Conservation (phyloP, 2,888 invertebrate genomes). For the Itoplectis maculator region DNA sequence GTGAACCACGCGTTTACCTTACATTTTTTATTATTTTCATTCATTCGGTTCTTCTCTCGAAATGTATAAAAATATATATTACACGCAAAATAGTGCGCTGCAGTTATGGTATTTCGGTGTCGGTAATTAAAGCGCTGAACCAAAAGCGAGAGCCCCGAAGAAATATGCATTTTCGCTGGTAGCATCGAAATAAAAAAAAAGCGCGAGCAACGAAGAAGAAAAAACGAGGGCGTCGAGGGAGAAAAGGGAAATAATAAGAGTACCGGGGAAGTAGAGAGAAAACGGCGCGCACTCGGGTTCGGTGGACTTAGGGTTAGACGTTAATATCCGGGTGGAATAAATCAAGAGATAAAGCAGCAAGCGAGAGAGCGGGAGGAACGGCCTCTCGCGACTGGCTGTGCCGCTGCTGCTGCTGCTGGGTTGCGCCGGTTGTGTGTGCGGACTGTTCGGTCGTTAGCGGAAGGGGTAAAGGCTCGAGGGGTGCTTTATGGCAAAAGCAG, state of each 20-base stretch:
- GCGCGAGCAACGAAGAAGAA: not conserved
- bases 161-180: not conserved
- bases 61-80: no score
- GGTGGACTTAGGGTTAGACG: slow-evolving; percentile 63
- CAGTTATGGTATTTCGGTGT: not conserved
- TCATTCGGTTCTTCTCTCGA: not conserved
- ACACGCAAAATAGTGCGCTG: not conserved
- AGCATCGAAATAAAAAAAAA: not conserved
- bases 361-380: slow-evolving; percentile 1
- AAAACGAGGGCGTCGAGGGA: not conserved
- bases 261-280: slow-evolving; percentile 25
- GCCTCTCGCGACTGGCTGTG: not conserved
- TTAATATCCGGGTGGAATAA: slow-evolving; percentile 68
- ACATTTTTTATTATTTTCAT: not conserved
- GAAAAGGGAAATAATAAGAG: slow-evolving; percentile 1
- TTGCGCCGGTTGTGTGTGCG: no score
- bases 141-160: not conserved
- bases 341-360: slow-evolving; percentile 62
- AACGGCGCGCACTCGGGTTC: slow-evolving; percentile 26
- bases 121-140: not conserved
- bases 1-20: no score
- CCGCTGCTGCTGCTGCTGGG: no score
- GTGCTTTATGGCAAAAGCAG: slow-evolving; percentile 54
- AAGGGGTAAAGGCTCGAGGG: slow-evolving; percentile 53
- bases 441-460: slow-evolving; percentile 53